These are phyloP conservation scores for Conus ventricosus DNA, from an alignment of 1,140 invertebrate species.

Conservation along the genomic window DNA sequence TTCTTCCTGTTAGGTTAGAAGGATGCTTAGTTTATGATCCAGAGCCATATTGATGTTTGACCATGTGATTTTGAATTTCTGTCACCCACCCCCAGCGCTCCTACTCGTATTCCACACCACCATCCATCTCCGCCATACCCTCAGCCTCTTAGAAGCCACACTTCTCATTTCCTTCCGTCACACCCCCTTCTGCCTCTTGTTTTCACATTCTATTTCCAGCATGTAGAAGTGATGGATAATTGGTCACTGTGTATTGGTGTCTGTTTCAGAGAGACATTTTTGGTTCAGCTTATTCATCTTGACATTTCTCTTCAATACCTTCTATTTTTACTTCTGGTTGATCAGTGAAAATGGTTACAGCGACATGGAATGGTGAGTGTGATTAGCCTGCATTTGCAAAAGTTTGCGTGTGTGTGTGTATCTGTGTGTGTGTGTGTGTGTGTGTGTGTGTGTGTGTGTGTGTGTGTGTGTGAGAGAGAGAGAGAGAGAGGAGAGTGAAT, in stretches of 20 bases:
- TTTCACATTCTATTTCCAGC: neutral
- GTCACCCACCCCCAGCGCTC: no score
- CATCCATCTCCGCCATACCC: no score
- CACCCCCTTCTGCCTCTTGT: neutral
- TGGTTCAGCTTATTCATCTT: constrained; percentile 53
- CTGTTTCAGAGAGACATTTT: constrained; percentile 63
- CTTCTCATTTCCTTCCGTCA: no score
- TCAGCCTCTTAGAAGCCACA: no score
- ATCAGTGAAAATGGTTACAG: constrained; percentile 59
- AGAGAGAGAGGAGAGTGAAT: no score
- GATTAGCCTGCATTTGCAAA: neutral
- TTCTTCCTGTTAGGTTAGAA: no score
- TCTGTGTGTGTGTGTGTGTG: constrained; percentile 1
- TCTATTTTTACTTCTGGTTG: constrained; percentile 64
- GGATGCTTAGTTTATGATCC: no score
- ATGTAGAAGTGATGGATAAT: neutral
- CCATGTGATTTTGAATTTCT: no score
- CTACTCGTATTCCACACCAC: no score
- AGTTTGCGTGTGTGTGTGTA: neutral
- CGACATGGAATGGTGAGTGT: constrained; percentile 58
- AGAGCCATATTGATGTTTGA: no score
- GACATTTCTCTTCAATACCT: constrained; percentile 55
- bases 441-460: neutral
- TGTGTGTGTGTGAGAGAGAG: neutral
- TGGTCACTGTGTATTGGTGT: constrained; percentile 22